Conservation (phyloP, 2,113 vertebrate genomes). For the Boleophthalmus pectinirostris region DNA sequence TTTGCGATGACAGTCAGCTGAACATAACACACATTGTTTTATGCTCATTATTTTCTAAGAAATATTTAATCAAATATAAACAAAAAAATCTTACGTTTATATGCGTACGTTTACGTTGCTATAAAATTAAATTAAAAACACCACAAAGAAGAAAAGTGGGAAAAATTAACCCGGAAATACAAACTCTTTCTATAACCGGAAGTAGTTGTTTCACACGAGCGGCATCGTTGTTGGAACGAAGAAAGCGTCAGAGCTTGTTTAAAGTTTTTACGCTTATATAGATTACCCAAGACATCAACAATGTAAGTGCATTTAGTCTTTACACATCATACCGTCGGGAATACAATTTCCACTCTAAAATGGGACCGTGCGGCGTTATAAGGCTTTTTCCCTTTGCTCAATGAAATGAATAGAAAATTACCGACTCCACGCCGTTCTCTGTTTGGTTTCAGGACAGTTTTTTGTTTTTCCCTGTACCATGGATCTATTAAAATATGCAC, state of each 20-base stretch:
- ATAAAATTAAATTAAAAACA: not conserved
- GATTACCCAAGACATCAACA: not conserved
- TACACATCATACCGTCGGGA: fast-evolving
- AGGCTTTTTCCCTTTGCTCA: not conserved
- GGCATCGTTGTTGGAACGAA: slow-evolving; percentile 28
- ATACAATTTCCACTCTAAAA: not conserved
- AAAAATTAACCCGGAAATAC: slow-evolving; percentile 45
- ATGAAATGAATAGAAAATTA: not conserved
- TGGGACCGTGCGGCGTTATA: not conserved
- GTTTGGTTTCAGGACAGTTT: not conserved
- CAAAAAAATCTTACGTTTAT: not conserved
- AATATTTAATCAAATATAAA: not conserved
- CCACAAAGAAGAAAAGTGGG: not conserved
- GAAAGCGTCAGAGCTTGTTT: not conserved
- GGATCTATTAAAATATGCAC: not conserved
- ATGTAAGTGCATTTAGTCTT: slow-evolving; percentile 48
- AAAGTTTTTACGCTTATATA: not conserved
- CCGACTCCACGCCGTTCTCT: not conserved
- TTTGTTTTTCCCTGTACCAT: not conserved
- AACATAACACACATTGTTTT: not conserved
- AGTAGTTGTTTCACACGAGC: slow-evolving; percentile 41
- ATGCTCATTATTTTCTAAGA: not conserved
- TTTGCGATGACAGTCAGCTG: too few species aligned
- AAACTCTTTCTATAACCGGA: slow-evolving; percentile 40
- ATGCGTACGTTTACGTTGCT: not conserved